Evolutionary conservation across 2,113 vertebrate species (phyloP).

Genomic region (Cariama cristata): DNA sequence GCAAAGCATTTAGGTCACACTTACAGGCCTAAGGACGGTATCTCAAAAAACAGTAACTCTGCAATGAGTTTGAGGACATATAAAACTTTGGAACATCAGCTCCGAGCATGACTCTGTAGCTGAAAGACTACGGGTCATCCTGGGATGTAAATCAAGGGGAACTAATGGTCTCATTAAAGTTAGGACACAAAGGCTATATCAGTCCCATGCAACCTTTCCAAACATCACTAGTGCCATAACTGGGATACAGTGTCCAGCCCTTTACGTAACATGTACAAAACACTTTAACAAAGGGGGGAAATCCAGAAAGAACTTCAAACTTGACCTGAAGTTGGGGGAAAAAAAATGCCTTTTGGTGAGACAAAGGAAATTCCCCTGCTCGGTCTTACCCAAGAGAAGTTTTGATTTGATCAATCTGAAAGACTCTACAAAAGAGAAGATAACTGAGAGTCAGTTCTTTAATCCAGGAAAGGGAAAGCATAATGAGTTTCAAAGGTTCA

Average conservation of each 20-base stretch:
- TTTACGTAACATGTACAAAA: neutral
- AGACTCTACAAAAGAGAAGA: neutral
- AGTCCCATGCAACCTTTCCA: neutral
- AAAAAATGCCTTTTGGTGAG: neutral
- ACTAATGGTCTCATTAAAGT: neutral
- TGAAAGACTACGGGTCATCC: neutral
- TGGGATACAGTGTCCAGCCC: neutral
- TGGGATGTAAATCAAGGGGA: neutral
- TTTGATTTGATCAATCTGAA: neutral
- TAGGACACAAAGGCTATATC: neutral
- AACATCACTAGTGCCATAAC: neutral
- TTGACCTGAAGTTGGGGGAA: accelerated
- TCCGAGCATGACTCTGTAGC: accelerated
- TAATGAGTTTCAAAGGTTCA: conserved; percentile 33
- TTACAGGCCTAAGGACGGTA: neutral
- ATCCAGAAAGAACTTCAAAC: neutral
- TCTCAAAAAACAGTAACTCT: neutral
- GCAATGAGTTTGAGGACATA: neutral
- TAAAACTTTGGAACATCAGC: neutral
- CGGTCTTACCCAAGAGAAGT: neutral
- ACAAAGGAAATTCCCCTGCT: neutral
- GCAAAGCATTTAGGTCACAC: neutral
- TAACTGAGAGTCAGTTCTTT: neutral
- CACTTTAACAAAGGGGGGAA: accelerated
- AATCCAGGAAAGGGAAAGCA: neutral